These are phyloP conservation scores for Trematocara stigmaticum DNA, from an alignment of 2,113 vertebrate genomes.

Conservation along the genomic window DNA sequence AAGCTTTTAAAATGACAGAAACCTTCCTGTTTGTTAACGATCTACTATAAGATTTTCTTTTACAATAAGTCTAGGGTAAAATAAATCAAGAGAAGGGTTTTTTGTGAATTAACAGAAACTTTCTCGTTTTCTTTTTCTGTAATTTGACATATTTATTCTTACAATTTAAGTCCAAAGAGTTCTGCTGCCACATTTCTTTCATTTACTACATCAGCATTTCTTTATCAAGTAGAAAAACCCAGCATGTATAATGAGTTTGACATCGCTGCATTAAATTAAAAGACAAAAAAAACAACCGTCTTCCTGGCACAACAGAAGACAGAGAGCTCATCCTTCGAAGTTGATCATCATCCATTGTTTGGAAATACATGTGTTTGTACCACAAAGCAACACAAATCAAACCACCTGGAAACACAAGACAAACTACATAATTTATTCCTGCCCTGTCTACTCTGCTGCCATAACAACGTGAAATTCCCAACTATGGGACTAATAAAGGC, in stretches of 20 bases:
- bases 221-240: neutral
- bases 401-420: neutral
- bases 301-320: neutral
- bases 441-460: neutral
- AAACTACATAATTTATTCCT: neutral
- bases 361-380: neutral
- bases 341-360: neutral
- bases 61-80: neutral
- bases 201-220: neutral
- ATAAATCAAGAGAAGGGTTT: neutral
- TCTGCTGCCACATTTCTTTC: neutral
- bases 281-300: neutral
- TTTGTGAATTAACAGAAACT: neutral
- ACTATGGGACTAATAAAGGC: neutral
- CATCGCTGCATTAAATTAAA: neutral
- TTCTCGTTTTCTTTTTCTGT: fast-evolving
- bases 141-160: neutral
- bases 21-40: neutral
- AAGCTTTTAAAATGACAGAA: neutral
- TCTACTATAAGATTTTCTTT: neutral
- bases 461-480: neutral
- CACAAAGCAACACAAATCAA: neutral
- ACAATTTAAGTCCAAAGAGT: neutral
- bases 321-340: neutral
- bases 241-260: neutral